Percentiles rank a stretch among this genome's conserved stretches.
Evolutionary conservation across 2,797 vertebrate genomes (phyloP).

Genomic region (Melanotaenia parkinsoni): DNA sequence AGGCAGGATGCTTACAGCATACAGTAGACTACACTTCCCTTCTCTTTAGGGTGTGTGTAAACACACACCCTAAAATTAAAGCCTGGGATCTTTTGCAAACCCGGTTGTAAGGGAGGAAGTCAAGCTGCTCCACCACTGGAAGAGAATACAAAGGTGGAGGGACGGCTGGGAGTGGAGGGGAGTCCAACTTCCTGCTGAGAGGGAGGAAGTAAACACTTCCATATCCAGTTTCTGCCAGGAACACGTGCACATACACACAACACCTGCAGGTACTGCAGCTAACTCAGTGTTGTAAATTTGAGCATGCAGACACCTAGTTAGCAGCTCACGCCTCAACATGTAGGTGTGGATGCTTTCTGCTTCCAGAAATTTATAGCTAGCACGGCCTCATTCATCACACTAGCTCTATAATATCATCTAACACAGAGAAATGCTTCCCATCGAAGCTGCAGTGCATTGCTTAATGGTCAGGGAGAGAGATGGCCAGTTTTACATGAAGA

Average conservation of each 20-base stretch:
- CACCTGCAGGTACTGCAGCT: slow-evolving; percentile 31
- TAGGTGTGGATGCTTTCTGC: slow-evolving; percentile 46
- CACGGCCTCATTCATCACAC: slow-evolving; percentile 46
- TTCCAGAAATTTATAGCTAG: slow-evolving; percentile 49
- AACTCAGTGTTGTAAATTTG: slow-evolving; percentile 53
- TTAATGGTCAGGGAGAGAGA: slow-evolving; percentile 33
- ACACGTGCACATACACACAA: slow-evolving; percentile 13
- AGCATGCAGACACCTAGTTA: slow-evolving; percentile 42
- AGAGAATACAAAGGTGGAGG: slow-evolving; percentile 69
- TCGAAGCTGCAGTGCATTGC: neutral
- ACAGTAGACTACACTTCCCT: slow-evolving; percentile 24
- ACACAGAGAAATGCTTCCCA: slow-evolving; percentile 27
- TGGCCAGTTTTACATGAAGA: slow-evolving; percentile 12
- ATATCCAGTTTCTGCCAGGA: slow-evolving; percentile 63
- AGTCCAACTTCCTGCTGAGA: slow-evolving; percentile 69
- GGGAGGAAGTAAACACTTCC: slow-evolving; percentile 80
- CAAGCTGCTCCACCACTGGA: slow-evolving; percentile 55
- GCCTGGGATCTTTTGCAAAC: slow-evolving; percentile 50
- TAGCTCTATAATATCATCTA: slow-evolving; percentile 24
- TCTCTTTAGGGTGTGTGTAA: neutral
- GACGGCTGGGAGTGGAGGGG: slow-evolving; percentile 33
- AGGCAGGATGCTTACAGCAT: slow-evolving; percentile 29
- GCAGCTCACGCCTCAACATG: slow-evolving; percentile 18
- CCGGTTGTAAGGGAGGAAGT: slow-evolving; percentile 57
- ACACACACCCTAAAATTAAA: slow-evolving; percentile 57